phyloP scores from a whole-genome alignment of 2,797 vertebrate genomes.

The Agapornis canus region DNA sequence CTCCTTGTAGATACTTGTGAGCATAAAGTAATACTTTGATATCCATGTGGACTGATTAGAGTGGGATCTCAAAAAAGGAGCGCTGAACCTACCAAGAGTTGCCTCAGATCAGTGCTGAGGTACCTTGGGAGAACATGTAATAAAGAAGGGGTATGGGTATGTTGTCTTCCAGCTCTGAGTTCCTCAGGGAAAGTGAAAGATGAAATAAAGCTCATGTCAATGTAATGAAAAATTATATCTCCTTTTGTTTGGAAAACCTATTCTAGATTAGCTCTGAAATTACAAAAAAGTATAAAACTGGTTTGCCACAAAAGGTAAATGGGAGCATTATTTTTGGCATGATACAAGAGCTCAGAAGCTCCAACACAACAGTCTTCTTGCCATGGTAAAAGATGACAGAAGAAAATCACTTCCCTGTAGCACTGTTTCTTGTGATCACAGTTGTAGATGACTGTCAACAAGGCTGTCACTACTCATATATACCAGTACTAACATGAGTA shows the following conservation, averaged over 20 bases:
- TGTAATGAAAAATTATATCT: neutral
- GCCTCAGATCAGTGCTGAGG: neutral
- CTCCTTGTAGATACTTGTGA: neutral
- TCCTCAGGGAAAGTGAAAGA: neutral
- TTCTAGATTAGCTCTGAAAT: neutral
- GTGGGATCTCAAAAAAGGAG: neutral
- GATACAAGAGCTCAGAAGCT: neutral
- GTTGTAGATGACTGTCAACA: neutral
- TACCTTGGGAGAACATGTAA: neutral
- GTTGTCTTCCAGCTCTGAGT: neutral
- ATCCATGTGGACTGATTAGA: neutral
- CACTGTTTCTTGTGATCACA: neutral
- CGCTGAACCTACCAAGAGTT: neutral
- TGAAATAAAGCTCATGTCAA: neutral
- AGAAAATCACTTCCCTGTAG: neutral
- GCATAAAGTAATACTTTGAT: neutral
- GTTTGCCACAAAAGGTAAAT: neutral
- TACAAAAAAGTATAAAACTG: neutral
- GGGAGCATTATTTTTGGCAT: neutral
- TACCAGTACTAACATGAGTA: neutral
- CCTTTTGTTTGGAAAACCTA: neutral
- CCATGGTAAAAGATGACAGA: neutral
- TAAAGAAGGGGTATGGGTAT: neutral
- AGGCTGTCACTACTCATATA: neutral
- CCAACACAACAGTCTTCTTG: neutral